phyloP scores from a whole-genome alignment of 2,113 vertebrate species.

The Colaptes auratus region DNA sequence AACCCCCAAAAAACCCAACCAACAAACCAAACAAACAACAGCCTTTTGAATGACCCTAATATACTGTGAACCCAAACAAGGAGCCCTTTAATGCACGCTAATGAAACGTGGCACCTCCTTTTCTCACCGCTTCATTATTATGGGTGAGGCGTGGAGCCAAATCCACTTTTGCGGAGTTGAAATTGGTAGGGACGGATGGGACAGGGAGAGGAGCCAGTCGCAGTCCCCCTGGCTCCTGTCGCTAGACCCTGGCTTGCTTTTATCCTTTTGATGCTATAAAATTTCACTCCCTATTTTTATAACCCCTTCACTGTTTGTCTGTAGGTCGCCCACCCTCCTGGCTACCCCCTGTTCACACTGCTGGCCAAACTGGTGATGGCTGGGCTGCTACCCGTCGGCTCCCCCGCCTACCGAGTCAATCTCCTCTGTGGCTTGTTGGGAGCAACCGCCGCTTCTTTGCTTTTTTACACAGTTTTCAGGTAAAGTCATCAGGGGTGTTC shows the following conservation, averaged over 20 bases:
- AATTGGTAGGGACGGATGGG: background rate
- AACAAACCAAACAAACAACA: background rate
- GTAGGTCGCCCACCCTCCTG: conserved; percentile 95
- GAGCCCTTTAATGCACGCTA: conserved; percentile 61
- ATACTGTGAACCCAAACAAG: conserved; percentile 72
- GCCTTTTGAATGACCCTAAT: conserved; percentile 77
- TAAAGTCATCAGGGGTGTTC: conserved; percentile 62
- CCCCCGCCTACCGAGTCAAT: conserved; percentile 88
- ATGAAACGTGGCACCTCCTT: conserved; percentile 71
- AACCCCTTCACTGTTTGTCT: background rate
- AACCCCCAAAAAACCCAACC: no score
- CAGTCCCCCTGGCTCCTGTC: background rate
- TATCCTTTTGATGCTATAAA: accelerated
- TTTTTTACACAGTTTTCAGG: conserved; percentile 93
- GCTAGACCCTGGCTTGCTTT: accelerated
- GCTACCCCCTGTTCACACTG: conserved; percentile 94
- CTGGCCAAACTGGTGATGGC: conserved; percentile 79
- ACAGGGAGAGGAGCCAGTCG: background rate
- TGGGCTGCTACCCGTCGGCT: conserved; percentile 79
- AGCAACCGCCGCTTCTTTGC: conserved; percentile 84
- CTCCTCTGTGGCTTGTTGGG: conserved; percentile 87
- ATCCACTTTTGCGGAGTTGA: conserved; percentile 16
- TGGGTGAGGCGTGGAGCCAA: conserved; percentile 22
- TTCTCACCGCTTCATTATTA: conserved; percentile 17
- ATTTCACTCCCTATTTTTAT: background rate